These are phyloP conservation scores for Maccullochella peelii DNA, from an alignment of 2,113 vertebrate genomes.

Conservation along the genomic window DNA sequence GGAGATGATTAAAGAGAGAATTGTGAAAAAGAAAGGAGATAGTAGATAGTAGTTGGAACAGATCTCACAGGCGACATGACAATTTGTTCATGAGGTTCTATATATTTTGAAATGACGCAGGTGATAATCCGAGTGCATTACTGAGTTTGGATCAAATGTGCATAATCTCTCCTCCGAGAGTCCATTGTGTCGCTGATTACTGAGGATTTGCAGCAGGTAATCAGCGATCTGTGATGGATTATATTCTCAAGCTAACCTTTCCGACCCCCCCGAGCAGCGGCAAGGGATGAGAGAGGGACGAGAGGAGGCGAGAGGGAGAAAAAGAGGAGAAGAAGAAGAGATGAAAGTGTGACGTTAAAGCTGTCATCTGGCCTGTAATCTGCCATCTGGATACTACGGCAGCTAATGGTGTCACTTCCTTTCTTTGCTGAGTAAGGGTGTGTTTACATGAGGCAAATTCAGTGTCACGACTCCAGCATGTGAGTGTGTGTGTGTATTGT, in stretches of 20 bases:
- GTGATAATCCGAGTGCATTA: conserved; percentile 30
- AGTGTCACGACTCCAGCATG: not conserved
- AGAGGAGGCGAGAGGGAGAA: not conserved
- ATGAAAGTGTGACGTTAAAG: not conserved
- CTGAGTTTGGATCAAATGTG: conserved; percentile 19
- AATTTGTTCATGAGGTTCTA: conserved; percentile 17
- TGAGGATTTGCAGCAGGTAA: conserved; percentile 63
- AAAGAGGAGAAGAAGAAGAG: not conserved
- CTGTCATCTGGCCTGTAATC: not conserved
- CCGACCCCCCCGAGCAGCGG: not conserved
- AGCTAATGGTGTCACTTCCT: not conserved
- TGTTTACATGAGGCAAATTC: not conserved
- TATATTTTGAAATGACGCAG: conserved; percentile 16
- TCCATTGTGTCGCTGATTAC: conserved; percentile 39
- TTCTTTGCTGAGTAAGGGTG: not conserved
- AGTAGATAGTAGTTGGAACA: not conserved
- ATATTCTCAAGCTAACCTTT: conserved; percentile 43
- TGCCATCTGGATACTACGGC: not conserved
- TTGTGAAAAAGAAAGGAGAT: not conserved
- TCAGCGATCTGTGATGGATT: conserved; percentile 59
- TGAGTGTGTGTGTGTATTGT: too few species aligned
- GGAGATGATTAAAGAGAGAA: not conserved
- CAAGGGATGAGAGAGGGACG: conserved; percentile 22
- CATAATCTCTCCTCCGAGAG: conserved; percentile 40
- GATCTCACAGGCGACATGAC: not conserved